Base-by-base conservation (phyloP, 2,888 invertebrate species). In the Kryphioiulus occultus region DNA sequence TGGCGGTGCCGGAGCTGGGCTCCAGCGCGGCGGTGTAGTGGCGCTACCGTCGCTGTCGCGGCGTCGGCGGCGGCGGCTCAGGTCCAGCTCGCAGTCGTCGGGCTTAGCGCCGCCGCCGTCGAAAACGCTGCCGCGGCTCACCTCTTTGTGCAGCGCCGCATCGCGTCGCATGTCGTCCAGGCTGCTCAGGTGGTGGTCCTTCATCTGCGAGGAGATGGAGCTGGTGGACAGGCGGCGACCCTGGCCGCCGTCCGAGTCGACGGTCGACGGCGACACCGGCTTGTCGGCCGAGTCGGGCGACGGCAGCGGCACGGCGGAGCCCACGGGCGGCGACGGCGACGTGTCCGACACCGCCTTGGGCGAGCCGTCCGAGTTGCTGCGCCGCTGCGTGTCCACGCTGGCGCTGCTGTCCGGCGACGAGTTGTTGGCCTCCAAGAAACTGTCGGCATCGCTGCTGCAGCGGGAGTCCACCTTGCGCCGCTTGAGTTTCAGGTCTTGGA, bases 401-500 rank as follows among this genome's bases (percentile, higher is more conserved):
- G 86, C 89, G 32, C 88, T 86, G 86, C 89, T 89, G 87, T 89
- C 97, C 92, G 96, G 96, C 92, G 97, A 97, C 92, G 97, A 96
- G 92, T 96, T 96, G 93, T 96, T 96, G 92, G 97, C 96, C 93
- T 97, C 97, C 92, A 96, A 96, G 93, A 96, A 95, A 92, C 96
- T 97, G 94, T 97, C 97, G 93, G 96, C 97, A 95, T 97, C 97
- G 93, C 97, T 97, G 93, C 97, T 97, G 94, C 97, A 96, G 94
- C 98, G 95, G 93, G 98, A 97, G 94, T 97, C 97, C 93, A 98
- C 96, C 95, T 98, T 97, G 94, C 97, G 96, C 94, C 98, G 95
- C 95, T 98, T 98, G 93, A 98, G 94, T 94, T 98, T 98, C 94
- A 98, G 95, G 95, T 98, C 97, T 95, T 98, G 97, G 95, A 97